phyloP scores from a whole-genome alignment of 2,888 invertebrate species.

The Nephrotoma appendiculata region DNA sequence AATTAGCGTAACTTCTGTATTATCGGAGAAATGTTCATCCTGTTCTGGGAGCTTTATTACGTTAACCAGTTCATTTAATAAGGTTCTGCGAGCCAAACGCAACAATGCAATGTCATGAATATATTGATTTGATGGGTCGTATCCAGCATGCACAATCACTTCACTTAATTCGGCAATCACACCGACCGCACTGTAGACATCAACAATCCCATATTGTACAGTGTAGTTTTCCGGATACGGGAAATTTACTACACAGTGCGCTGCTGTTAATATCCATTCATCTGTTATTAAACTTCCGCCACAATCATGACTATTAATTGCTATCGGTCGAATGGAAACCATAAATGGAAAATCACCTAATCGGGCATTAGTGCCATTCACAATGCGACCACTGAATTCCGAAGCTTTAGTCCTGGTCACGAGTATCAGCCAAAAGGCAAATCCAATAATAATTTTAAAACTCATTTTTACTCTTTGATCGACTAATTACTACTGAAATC shows the following conservation, averaged over 20 bases:
- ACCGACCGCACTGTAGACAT: neutral
- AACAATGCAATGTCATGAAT: constrained; percentile 1
- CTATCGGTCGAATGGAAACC: neutral
- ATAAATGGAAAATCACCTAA: constrained; percentile 4
- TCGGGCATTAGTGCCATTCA: constrained; percentile 3
- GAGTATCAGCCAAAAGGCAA: neutral
- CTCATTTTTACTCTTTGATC: neutral
- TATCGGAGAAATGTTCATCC: neutral
- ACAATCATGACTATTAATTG: neutral
- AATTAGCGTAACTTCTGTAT: constrained; percentile 7
- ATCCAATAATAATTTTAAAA: neutral
- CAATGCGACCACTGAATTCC: neutral
- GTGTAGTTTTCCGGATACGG: neutral
- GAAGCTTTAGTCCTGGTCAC: neutral
- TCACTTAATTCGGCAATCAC: neutral
- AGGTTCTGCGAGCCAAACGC: neutral
- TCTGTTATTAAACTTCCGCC: neutral
- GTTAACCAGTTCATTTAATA: neutral
- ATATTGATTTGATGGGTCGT: neutral
- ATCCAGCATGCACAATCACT: neutral
- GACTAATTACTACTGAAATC: neutral
- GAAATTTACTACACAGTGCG: neutral
- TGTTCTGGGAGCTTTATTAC: neutral
- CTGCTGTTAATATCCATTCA: constrained; percentile 5
- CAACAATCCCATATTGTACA: neutral